phyloP scores from a whole-genome alignment of 2,113 vertebrate genomes.

The Otis tarda region DNA sequence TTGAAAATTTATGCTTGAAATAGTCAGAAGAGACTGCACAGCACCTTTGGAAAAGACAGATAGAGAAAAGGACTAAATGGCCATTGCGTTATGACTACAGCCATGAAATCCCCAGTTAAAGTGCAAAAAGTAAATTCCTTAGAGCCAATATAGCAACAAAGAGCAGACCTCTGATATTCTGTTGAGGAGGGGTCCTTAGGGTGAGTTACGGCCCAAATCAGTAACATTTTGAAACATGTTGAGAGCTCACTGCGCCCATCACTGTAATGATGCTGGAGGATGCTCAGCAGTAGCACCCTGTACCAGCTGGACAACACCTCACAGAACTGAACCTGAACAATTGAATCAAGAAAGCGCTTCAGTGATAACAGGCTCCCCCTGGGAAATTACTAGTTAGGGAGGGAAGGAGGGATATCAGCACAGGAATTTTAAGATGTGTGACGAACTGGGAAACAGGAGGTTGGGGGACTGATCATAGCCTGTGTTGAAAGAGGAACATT shows the following conservation, averaged over 20 bases:
- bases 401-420: background rate
- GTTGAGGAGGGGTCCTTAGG: background rate
- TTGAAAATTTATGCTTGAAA: background rate
- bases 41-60: background rate
- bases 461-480: background rate
- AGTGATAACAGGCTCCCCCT: background rate
- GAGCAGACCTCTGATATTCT: background rate
- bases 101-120: background rate
- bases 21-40: background rate
- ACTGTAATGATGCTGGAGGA: background rate
- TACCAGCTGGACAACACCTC: background rate
- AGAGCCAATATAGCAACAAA: background rate
- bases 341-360: background rate
- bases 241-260: background rate
- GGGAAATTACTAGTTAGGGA: slow-evolving; percentile 3
- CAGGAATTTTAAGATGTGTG: background rate
- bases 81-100: background rate
- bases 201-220: background rate
- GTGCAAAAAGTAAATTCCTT: slow-evolving; percentile 8
- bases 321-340: background rate
- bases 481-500: background rate
- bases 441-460: background rate
- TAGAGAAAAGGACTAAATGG: background rate
- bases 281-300: background rate
- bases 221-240: background rate